Conservation (phyloP, 2,797 vertebrate species). For the Platyrinchus mystaceus region DNA sequence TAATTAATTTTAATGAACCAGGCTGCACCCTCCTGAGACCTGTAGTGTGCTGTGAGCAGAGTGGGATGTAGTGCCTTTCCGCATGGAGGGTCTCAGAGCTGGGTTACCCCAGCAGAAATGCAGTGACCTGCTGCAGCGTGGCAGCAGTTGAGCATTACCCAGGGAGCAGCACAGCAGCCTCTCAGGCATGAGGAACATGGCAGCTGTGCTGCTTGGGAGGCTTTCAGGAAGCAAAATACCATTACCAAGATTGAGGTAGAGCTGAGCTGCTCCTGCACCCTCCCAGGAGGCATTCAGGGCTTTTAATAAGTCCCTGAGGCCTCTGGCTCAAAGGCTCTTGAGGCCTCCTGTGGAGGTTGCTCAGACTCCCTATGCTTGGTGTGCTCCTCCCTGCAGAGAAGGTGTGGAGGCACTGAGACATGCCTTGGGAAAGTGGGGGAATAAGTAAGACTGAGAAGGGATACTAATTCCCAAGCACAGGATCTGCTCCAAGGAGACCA, state of each 20-base stretch:
- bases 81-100: fast-evolving
- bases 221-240: background rate
- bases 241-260: background rate
- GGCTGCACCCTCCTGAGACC: background rate
- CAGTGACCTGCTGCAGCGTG: background rate
- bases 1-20: background rate
- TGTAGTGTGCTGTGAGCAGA: background rate
- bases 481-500: background rate
- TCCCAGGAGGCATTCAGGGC: background rate
- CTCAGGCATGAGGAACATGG: background rate
- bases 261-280: background rate
- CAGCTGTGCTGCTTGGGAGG: background rate
- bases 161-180: background rate
- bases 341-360: background rate
- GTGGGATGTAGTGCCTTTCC: background rate
- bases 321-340: background rate
- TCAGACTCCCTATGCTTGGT: background rate
- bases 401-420: background rate
- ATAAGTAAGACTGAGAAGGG: background rate
- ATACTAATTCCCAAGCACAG: background rate
- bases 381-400: background rate
- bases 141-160: background rate
- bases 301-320: background rate
- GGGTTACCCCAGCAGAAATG: background rate
- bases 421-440: background rate